These are phyloP conservation scores for Crypturellus tataupa DNA, from an alignment of 2,797 vertebrate species.

Conservation along the genomic window DNA sequence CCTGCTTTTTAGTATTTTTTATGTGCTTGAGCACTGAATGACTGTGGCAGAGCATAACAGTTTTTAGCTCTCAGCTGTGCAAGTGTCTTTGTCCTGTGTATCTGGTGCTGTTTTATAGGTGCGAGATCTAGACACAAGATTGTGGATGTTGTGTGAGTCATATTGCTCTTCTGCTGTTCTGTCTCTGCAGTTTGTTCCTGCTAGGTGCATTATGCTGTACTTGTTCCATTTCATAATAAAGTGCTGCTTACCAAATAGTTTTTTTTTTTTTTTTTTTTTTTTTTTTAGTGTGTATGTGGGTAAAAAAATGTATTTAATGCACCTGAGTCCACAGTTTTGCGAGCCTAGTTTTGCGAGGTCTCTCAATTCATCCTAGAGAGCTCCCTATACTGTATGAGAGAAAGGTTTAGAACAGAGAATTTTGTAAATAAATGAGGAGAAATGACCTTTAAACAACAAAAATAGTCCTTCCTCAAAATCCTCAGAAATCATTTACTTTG, in stretches of 20 bases:
- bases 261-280: background rate
- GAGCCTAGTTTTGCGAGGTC: background rate
- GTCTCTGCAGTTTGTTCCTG: slow-evolving; percentile 41
- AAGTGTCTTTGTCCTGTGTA: slow-evolving; percentile 19
- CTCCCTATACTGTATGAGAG: background rate
- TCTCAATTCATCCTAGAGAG: background rate
- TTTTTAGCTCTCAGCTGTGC: background rate
- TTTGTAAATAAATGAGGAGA: slow-evolving; percentile 3
- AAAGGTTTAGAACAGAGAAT: background rate
- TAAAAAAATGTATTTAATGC: background rate
- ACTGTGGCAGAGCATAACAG: background rate
- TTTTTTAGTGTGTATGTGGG: background rate
- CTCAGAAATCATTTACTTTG: background rate
- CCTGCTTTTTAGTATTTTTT: background rate
- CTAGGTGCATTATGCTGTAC: slow-evolving; percentile 26
- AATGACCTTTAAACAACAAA: slow-evolving; percentile 1
- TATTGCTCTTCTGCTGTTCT: slow-evolving; percentile 15
- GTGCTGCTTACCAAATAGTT: slow-evolving; percentile 13
- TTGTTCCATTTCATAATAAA: slow-evolving; percentile 49
- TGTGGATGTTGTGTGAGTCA: slow-evolving; percentile 60
- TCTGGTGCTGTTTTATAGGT: slow-evolving; percentile 38
- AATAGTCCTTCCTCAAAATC: background rate
- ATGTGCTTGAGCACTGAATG: background rate
- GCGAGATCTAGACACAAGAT: background rate
- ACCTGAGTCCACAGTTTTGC: background rate